phyloP scores from a whole-genome alignment of 2,888 invertebrate species.

The Netelia fuscicornis region DNA sequence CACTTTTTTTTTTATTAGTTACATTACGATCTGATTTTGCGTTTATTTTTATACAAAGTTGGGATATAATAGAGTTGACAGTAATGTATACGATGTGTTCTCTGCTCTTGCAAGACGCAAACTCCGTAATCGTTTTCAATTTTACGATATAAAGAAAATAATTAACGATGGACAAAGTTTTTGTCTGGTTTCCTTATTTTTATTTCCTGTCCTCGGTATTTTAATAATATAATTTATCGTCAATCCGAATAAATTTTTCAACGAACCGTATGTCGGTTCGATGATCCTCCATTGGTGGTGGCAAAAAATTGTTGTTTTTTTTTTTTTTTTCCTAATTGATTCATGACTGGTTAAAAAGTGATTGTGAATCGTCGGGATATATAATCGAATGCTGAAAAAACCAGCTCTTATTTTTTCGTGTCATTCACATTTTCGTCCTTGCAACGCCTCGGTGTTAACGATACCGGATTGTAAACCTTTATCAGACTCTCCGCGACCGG shows the following conservation, averaged over 20 bases:
- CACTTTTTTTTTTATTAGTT: conserved; percentile 79
- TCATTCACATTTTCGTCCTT: conserved; percentile 1
- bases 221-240: conserved; percentile 45
- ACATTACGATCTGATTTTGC: conserved; percentile 79
- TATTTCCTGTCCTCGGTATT: conserved; percentile 28
- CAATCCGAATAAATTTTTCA: conserved; percentile 59
- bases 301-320: conserved; percentile 30
- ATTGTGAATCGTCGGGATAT: conserved; percentile 53
- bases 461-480: conserved; percentile 26
- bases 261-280: conserved; percentile 36
- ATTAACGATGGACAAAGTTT: background rate
- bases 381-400: conserved; percentile 46
- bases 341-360: conserved; percentile 52
- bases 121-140: conserved; percentile 51
- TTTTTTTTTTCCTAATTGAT: conserved; percentile 37
- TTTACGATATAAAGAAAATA: conserved; percentile 1
- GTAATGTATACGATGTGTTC: conserved; percentile 73
- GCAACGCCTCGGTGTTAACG: background rate
- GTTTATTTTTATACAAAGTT: conserved; percentile 81
- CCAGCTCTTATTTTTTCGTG: background rate
- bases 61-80: conserved; percentile 77
- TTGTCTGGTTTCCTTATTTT: background rate
- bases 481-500: conserved; percentile 19
- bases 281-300: conserved; percentile 50
- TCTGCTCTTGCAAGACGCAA: conserved; percentile 70